phyloP scores from a whole-genome alignment of 2,888 invertebrate species.

The Alsophila aescularia region DNA sequence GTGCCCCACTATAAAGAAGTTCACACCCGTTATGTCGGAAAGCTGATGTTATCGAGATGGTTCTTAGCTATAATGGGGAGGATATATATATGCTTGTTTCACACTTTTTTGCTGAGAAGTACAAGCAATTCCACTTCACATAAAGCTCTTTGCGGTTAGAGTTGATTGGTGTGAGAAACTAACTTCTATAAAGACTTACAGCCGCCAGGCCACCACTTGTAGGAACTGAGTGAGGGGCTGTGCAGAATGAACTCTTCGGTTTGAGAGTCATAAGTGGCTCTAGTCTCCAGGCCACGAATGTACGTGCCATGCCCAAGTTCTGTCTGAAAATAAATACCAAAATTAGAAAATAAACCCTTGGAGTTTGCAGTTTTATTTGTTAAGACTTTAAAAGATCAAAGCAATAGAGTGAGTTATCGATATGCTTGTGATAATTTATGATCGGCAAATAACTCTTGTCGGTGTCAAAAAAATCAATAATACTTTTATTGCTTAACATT shows the following conservation, averaged over 20 bases:
- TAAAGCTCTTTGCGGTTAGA: too few relatives aligned
- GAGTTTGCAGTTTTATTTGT: too few relatives aligned
- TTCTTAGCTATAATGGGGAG: too few relatives aligned
- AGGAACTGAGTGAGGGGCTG: slow-evolving; percentile 93
- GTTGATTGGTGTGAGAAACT: neutral
- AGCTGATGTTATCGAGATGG: too few relatives aligned
- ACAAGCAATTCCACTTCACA: neutral
- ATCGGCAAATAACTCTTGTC: too few relatives aligned
- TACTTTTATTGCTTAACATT: too few relatives aligned
- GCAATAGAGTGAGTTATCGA: too few relatives aligned
- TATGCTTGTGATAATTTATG: too few relatives aligned
- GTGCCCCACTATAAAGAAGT: slow-evolving; percentile 90
- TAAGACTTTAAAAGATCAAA: too few relatives aligned
- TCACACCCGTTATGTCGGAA: neutral
- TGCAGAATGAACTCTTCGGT: slow-evolving; percentile 94
- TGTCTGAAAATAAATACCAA: slow-evolving; percentile 84
- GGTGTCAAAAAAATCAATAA: too few relatives aligned
- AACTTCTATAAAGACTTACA: slow-evolving; percentile 84
- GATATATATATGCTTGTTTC: too few relatives aligned
- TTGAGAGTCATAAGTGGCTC: slow-evolving; percentile 93
- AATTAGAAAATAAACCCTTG: neutral
- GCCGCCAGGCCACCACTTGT: slow-evolving; percentile 99
- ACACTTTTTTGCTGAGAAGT: too few relatives aligned
- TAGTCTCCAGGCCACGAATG: slow-evolving; percentile 95
- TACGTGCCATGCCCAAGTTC: slow-evolving; percentile 98